Evolutionary conservation across 2,113 vertebrate genomes (phyloP), one percentile per base, ranked within the genome.

Genomic region (Melanerpes formicivorus): DNA sequence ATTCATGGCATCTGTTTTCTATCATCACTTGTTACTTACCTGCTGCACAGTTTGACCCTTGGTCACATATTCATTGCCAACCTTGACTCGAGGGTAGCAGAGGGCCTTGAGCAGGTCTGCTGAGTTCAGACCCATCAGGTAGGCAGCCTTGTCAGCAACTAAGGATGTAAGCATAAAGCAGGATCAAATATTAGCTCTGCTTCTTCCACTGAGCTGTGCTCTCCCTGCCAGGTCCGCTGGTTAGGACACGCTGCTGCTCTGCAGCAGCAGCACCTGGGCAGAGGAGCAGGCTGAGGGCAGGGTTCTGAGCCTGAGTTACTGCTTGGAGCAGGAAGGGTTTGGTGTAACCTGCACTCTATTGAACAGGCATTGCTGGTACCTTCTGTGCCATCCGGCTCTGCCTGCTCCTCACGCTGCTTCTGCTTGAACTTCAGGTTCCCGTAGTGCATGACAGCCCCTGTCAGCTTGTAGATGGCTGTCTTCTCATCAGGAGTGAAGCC

Each of bases 401-500:
- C 50, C 50, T 52, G 50, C 50, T 52, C 50, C 50, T 52, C 50
- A 12, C 50, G 50, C 22, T 52, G 50, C 22, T 52, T 52, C 50
- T 52, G 50, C 50, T 52, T 52, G 50, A 52, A 52, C 22, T 52
- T 52, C 21, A 52, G 50, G 50, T 52, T 52, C 5, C 50, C 50
- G 12, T 52, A 52, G 50, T 52, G 50, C 50, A 52, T 52, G 50
- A 52, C 50, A 23, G 50, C 50, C 50, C 50, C 50, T 23, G 50
- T 52, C 50, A 52, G 50, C 50, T 52, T 52, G 50, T 52, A 52
- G 50, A 52, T 52, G 50, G 50, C 50, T 52, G 50, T 52, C 50
- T 52, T 98, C 88, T 98, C 98, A 19, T 98, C 98, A 25, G 81
- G 2, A 15, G 1, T 97, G 95, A 98, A 98, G n/a, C 98, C 98